These are phyloP conservation scores for Scaptomyza graminum DNA, from an alignment of 1,140 invertebrate species.

Conservation along the genomic window DNA sequence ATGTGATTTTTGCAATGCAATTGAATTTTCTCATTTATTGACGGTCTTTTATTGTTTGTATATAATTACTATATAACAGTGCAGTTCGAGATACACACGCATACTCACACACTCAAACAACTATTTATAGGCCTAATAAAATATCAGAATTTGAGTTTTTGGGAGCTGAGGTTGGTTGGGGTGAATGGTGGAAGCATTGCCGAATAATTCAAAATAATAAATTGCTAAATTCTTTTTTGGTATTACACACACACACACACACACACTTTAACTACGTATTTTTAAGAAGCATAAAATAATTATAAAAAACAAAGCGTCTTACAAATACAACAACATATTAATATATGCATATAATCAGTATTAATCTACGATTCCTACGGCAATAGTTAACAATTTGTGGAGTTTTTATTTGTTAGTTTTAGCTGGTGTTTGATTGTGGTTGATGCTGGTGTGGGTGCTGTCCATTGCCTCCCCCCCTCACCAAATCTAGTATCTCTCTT, in stretches of 20 bases:
- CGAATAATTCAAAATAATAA: constrained; percentile 20
- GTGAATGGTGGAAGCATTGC: constrained; percentile 15
- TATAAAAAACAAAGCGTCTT: constrained; percentile 19
- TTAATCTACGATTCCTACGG: constrained; percentile 32
- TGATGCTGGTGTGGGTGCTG: constrained; percentile 1
- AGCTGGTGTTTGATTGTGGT: not conserved
- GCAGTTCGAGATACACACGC: constrained; percentile 18
- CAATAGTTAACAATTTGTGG: constrained; percentile 51
- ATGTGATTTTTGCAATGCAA: constrained; percentile 20
- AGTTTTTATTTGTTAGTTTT: not conserved
- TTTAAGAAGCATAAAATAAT: constrained; percentile 3
- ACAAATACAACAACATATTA: constrained; percentile 17
- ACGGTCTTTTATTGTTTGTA: constrained; percentile 22
- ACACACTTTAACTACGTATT: not conserved
- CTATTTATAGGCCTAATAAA: not conserved
- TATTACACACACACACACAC: too few species aligned
- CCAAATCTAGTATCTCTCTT: too few species aligned
- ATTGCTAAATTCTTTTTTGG: constrained; percentile 15
- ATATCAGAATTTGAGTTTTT: not conserved
- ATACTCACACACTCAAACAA: constrained; percentile 2
- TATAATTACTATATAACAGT: constrained; percentile 43
- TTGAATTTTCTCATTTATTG: constrained; percentile 34
- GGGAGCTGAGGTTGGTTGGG: not conserved
- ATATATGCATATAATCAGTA: constrained; percentile 10
- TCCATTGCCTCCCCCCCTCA: not conserved